Evolutionary conservation across 2,888 invertebrate species (phyloP).

Genomic region (Harpalus rufipes): DNA sequence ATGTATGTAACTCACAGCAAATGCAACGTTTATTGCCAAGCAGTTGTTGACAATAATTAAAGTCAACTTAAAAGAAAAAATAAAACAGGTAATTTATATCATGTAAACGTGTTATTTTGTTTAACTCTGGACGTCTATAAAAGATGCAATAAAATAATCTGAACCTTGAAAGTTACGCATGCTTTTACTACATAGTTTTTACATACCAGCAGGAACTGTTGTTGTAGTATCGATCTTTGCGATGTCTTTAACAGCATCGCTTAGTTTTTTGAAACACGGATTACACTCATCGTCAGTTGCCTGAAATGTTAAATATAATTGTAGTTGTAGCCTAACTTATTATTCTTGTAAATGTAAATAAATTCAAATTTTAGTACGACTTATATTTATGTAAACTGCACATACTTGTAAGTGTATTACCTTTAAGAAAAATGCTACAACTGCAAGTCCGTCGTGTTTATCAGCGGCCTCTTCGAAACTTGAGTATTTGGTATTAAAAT

Average conservation of each 20-base stretch:
- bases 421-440: slow-evolving; percentile 84
- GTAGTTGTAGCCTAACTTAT: no score
- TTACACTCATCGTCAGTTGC: slow-evolving; percentile 76
- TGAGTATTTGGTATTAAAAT: slow-evolving; percentile 85
- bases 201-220: slow-evolving; percentile 73
- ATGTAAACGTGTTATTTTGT: slow-evolving; percentile 18
- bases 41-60: neutral
- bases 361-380: slow-evolving; percentile 6
- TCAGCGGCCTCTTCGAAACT: slow-evolving; percentile 83
- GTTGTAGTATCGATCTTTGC: slow-evolving; percentile 74
- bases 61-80: slow-evolving; percentile 33
- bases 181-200: slow-evolving; percentile 11
- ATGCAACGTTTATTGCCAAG: slow-evolving; percentile 8
- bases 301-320: slow-evolving; percentile 68
- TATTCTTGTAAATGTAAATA: neutral
- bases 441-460: slow-evolving; percentile 85
- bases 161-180: slow-evolving; percentile 35
- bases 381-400: slow-evolving; percentile 72
- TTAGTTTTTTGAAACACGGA: slow-evolving; percentile 75
- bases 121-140: neutral
- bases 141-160: slow-evolving; percentile 16
- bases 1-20: no score
- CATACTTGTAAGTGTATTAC: slow-evolving; percentile 73
- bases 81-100: neutral
- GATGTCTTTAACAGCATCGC: slow-evolving; percentile 75